These are phyloP conservation scores for Cephus nigrinus DNA, from an alignment of 2,888 invertebrate genomes.

Conservation along the genomic window DNA sequence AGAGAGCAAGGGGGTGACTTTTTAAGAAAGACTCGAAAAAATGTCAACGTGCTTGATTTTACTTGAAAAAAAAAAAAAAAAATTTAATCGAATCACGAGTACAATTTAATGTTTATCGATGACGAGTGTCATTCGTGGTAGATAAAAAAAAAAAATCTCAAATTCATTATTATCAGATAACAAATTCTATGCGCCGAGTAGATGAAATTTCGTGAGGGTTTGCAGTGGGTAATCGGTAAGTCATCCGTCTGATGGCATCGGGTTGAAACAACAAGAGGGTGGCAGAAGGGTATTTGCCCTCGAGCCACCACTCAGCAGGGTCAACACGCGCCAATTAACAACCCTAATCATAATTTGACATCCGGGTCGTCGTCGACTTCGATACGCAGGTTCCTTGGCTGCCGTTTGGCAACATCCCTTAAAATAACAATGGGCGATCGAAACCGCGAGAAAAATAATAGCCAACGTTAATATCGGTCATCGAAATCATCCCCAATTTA, in stretches of 20 bases:
- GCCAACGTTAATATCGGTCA: background rate
- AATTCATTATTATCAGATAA: background rate
- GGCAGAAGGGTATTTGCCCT: slow-evolving; percentile 46
- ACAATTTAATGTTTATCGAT: background rate
- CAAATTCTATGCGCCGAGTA: background rate
- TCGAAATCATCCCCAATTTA: background rate
- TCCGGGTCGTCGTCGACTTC: slow-evolving; percentile 3
- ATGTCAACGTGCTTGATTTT: no score
- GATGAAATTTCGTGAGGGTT: background rate
- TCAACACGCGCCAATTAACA: slow-evolving; percentile 58
- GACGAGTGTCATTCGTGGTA: background rate
- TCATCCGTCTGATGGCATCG: slow-evolving; percentile 40
- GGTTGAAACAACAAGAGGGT: slow-evolving; percentile 56
- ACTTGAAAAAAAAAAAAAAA: no score
- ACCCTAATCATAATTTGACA: slow-evolving; percentile 50
- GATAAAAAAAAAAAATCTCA: background rate
- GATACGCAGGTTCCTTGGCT: background rate
- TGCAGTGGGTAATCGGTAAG: slow-evolving; percentile 42
- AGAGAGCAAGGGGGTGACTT: background rate
- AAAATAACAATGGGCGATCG: background rate
- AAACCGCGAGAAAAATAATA: background rate
- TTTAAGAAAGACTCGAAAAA: background rate
- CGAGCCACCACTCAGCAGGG: slow-evolving; percentile 53
- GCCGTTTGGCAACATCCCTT: background rate
- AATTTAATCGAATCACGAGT: background rate